Evolutionary conservation across 1,140 invertebrate genomes (phyloP), one percentile per base, ranked within the genome.

Genomic region (Ditylenchus dipsaci): DNA sequence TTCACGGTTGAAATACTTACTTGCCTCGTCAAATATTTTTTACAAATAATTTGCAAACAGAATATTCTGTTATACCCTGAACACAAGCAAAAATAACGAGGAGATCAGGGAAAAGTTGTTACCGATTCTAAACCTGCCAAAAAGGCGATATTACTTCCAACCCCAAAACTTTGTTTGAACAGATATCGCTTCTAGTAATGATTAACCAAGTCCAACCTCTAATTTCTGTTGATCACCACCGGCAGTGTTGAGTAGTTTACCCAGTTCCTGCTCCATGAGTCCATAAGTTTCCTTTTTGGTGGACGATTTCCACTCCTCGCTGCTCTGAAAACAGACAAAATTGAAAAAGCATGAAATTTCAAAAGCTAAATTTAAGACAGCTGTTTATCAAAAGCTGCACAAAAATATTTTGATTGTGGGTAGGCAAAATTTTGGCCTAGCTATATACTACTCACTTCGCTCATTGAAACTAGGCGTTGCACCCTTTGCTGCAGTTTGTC

Each of bases 281-380:
- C 61, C 71, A 33, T 69, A 82, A 1, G 79, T 69, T 43, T 82
- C 80, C 13, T 66, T 65, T 49, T 79, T 80, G 15, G 80, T 82
- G 0, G 82, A 78, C 1, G 73, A 68, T 64, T 83, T 82, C 80
- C 80, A 82, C 75, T 83, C 81, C 64, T 83, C 80, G 3, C 65
- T 76, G 60, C 75, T 76, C 75, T 76, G 56, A 71, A 77, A 65
- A 30, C 33, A 30, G 30, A 71, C 5, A 42, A 33, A 21, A 26
- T 7, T 53, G 15, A 21, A 21, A 21, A 19, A 7, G 15, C 3
- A 53, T 53, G n/a, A 53, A 53, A 7, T 53, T 53, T 45, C n/a
- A 45, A 45, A n/a, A 38, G 33, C 33, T 11, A 38, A 38, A 38
- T 38, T 26, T 23, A 15, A 21, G n/a, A 27, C n/a, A 17, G n/a